Evolutionary conservation across 2,797 vertebrate species (phyloP).

Genomic region (Erethizon dorsatum): DNA sequence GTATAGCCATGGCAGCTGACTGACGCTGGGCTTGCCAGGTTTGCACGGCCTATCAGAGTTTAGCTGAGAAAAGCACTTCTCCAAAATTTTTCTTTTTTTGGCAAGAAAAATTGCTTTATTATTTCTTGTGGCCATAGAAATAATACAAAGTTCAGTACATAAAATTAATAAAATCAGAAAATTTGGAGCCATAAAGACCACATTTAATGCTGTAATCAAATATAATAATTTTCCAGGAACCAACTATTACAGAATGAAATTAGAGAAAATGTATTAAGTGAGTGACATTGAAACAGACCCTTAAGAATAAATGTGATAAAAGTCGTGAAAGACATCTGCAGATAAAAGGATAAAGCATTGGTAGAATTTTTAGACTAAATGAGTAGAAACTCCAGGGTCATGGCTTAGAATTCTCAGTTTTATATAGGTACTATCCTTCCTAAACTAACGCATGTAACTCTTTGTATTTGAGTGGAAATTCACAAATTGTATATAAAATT

Average conservation of each 20-base stretch:
- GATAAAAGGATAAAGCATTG: not conserved
- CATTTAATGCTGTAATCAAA: not conserved
- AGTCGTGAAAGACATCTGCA: not conserved
- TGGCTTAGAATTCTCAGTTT: not conserved
- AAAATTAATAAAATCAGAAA: not conserved
- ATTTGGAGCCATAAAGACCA: not conserved
- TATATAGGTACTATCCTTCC: not conserved
- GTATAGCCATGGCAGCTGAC: not conserved
- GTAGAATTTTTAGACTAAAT: not conserved
- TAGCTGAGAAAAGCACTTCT: not conserved
- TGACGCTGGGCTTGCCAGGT: not conserved
- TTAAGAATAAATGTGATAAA: not conserved
- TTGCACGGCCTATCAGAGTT: not conserved
- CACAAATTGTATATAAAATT: not conserved
- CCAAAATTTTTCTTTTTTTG: not conserved
- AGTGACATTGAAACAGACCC: not conserved
- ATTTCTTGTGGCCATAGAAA: not conserved
- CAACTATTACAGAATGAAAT: not conserved
- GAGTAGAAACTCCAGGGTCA: not conserved
- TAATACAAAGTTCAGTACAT: not conserved
- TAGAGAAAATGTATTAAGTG: not conserved
- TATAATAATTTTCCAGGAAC: not conserved
- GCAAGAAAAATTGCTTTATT: not conserved
- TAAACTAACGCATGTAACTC: not conserved
- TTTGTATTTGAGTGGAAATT: not conserved